phyloP scores from a whole-genome alignment of 2,113 vertebrate genomes.

The Amblyopsis rosae region DNA sequence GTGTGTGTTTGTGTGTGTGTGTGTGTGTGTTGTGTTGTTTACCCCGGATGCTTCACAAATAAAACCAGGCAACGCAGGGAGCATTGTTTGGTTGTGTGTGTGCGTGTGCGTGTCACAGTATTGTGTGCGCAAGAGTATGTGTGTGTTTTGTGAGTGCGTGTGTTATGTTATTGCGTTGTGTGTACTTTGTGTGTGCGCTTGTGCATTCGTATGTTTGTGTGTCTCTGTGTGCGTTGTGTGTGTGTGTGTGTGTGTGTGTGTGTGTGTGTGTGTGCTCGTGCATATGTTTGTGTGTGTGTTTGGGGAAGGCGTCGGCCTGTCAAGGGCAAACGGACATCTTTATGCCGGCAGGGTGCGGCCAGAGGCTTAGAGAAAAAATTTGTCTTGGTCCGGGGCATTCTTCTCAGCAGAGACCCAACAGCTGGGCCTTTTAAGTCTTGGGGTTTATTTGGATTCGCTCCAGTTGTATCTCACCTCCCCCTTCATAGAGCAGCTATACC shows the following conservation, averaged over 20 bases:
- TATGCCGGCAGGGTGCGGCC: slow-evolving; percentile 57
- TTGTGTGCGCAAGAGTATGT: slow-evolving; percentile 76
- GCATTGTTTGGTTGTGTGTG: background rate
- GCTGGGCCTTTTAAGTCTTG: slow-evolving; percentile 72
- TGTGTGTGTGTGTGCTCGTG: slow-evolving; percentile 6
- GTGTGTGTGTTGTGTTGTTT: slow-evolving; percentile 72
- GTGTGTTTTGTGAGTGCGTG: background rate
- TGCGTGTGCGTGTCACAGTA: background rate
- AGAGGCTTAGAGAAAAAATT: slow-evolving; percentile 69
- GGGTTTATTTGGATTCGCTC: slow-evolving; percentile 73
- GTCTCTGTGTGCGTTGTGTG: background rate
- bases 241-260: slow-evolving; percentile 13
- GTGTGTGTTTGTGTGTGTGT: slow-evolving; percentile 3
- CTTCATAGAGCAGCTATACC: slow-evolving; percentile 66
- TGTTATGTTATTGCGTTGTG: background rate
- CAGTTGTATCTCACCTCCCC: slow-evolving; percentile 66
- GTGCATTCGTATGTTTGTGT: slow-evolving; percentile 4
- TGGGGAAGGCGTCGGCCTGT: slow-evolving; percentile 32
- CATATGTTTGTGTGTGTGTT: slow-evolving; percentile 20
- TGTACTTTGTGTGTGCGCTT: background rate
- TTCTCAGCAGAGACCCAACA: slow-evolving; percentile 68
- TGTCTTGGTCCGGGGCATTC: slow-evolving; percentile 62
- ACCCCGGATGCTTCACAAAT: slow-evolving; percentile 93
- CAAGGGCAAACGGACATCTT: slow-evolving; percentile 62
- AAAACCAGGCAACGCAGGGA: slow-evolving; percentile 21